Conservation (phyloP, 2,797 vertebrate species). For the Lepus oiostolus region DNA sequence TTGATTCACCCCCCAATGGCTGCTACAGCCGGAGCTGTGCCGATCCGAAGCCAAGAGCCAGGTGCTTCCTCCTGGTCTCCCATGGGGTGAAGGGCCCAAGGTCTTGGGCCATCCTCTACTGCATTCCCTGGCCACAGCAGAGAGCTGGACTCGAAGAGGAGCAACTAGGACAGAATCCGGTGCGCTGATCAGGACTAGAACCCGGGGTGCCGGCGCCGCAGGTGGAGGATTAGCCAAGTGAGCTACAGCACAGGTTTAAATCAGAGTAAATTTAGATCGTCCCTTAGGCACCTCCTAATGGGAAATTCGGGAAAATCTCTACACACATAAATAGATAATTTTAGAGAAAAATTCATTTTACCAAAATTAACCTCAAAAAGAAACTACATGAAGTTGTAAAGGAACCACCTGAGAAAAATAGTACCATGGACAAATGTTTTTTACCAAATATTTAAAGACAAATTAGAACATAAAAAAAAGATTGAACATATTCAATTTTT, state of each 20-base stretch:
- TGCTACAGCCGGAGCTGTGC: too few species aligned
- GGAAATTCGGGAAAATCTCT: not conserved
- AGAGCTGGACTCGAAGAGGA: too few species aligned
- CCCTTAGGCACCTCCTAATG: not conserved
- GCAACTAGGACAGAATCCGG: too few species aligned
- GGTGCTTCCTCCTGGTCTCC: too few species aligned
- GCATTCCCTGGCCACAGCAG: too few species aligned
- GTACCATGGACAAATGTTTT: not conserved
- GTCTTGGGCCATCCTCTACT: too few species aligned
- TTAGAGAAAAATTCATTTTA: conserved; percentile 26
- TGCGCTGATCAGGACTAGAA: too few species aligned
- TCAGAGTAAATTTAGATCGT: conserved; percentile 3
- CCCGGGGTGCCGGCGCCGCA: too few species aligned
- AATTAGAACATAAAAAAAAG: not conserved
- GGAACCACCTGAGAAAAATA: not conserved
- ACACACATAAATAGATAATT: not conserved
- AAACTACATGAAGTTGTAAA: not conserved
- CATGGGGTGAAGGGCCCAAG: too few species aligned
- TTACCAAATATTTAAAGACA: conserved; percentile 27
- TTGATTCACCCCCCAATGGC: too few species aligned
- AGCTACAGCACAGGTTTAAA: not conserved
- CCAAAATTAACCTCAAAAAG: conserved; percentile 32
- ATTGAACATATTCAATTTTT: conserved; percentile 35
- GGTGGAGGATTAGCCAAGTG: too few species aligned
- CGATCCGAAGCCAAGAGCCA: too few species aligned